Evolutionary conservation across 2,113 vertebrate species (phyloP).

Genomic region (Thalassoma bifasciatum): DNA sequence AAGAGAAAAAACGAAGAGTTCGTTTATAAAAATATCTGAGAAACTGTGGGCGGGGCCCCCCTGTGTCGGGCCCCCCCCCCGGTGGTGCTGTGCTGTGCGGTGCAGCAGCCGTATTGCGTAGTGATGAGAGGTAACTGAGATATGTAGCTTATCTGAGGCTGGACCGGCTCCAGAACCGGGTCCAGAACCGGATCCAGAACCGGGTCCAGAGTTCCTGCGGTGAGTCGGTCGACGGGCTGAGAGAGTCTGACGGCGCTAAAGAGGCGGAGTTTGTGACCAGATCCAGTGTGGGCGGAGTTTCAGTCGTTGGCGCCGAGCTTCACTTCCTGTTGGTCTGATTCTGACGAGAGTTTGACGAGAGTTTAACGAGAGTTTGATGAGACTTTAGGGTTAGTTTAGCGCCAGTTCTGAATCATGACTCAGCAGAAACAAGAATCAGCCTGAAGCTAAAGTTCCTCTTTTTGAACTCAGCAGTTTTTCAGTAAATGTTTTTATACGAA

Average conservation of each 20-base stretch:
- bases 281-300: conserved; percentile 40
- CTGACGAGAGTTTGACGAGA: too few relatives aligned
- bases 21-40: conserved; percentile 70
- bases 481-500: too few relatives aligned
- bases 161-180: conserved; percentile 48
- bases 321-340: too few relatives aligned
- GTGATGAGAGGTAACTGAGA: conserved; percentile 86
- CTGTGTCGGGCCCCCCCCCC: conserved; percentile 65
- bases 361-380: too few relatives aligned
- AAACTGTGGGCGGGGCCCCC: too few relatives aligned
- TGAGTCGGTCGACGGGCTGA: conserved; percentile 39
- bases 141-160: conserved; percentile 85
- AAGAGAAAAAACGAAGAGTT: conserved; percentile 44
- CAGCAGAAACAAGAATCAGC: too few relatives aligned
- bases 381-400: too few relatives aligned
- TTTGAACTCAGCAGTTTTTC: too few relatives aligned
- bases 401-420: too few relatives aligned
- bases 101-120: conserved; percentile 82
- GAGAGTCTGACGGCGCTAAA: neutral
- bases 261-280: neutral
- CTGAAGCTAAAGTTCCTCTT: too few relatives aligned
- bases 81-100: conserved; percentile 62
- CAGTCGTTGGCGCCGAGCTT: too few relatives aligned
- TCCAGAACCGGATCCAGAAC: too few relatives aligned
- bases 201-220: conserved; percentile 46